Evolutionary conservation across 2,888 invertebrate species (phyloP).

Genomic region (Drosophila anceps): DNA sequence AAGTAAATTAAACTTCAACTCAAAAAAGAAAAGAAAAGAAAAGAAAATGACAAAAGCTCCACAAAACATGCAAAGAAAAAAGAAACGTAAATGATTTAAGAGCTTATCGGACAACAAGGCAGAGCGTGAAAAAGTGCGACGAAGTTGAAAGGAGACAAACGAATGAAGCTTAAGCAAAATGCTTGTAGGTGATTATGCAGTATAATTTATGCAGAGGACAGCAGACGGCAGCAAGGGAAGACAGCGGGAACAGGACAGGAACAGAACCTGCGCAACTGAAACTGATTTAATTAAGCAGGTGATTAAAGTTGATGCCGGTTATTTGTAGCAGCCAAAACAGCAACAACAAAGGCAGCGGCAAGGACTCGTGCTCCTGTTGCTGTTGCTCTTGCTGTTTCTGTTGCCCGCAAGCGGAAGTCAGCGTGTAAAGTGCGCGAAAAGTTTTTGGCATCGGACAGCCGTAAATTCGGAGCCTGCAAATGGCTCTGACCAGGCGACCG

Average conservation of each 20-base stretch:
- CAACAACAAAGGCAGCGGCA: slow-evolving; percentile 54
- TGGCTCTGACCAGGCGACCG: slow-evolving; percentile 8
- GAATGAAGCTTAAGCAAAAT: slow-evolving; percentile 66
- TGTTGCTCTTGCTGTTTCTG: neutral
- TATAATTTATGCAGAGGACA: slow-evolving; percentile 72
- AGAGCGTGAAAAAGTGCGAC: slow-evolving; percentile 18
- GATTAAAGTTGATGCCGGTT: slow-evolving; percentile 83
- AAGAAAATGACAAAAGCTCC: neutral
- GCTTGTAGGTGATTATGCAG: slow-evolving; percentile 78
- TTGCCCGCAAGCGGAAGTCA: slow-evolving; percentile 49
- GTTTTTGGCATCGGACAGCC: slow-evolving; percentile 55
- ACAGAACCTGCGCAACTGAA: slow-evolving; percentile 57
- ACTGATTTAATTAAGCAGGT: slow-evolving; percentile 84
- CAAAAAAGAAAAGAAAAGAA: neutral
- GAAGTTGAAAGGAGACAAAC: slow-evolving; percentile 43
- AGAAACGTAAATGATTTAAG: slow-evolving; percentile 71
- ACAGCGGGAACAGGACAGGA: slow-evolving; percentile 9
- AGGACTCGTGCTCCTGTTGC: slow-evolving; percentile 35
- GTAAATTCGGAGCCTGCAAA: slow-evolving; percentile 53
- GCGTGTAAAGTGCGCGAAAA: slow-evolving; percentile 69
- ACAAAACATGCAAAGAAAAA: slow-evolving; percentile 14
- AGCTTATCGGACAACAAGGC: slow-evolving; percentile 59
- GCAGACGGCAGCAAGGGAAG: slow-evolving; percentile 9
- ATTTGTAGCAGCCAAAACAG: slow-evolving; percentile 72
- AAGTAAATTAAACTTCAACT: slow-evolving; percentile 14